Evolutionary conservation across 2,797 vertebrate genomes (phyloP).

Genomic region (Brachyrhaphis roseni): DNA sequence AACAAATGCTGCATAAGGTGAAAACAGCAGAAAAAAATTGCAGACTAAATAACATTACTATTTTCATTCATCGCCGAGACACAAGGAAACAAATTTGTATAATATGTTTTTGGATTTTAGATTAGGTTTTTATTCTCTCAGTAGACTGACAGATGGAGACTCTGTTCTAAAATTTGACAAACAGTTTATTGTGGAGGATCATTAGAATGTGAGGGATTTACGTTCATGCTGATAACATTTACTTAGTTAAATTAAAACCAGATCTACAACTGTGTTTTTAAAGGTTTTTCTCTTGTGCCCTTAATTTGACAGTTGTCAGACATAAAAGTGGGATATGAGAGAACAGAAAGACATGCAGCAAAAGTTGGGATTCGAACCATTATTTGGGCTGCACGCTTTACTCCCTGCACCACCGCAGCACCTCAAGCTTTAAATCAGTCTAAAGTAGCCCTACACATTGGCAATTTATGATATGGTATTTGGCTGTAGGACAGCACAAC

Average conservation of each 20-base stretch:
- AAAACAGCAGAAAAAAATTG: conserved; percentile 35
- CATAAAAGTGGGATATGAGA: too few relatives aligned
- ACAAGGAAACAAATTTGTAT: conserved; percentile 4
- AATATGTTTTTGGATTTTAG: conserved; percentile 5
- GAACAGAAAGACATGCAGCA: too few relatives aligned
- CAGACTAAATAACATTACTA: background rate
- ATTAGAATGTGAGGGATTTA: conserved; percentile 14
- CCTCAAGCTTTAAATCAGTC: too few relatives aligned
- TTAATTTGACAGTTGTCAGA: too few relatives aligned
- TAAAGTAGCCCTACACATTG: background rate
- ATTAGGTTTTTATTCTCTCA: conserved; percentile 16
- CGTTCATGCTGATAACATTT: background rate
- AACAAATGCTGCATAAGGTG: conserved; percentile 8
- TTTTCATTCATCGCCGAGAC: conserved; percentile 18
- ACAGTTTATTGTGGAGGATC: conserved; percentile 20
- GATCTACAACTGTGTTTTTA: background rate
- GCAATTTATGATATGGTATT: background rate
- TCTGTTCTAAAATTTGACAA: background rate
- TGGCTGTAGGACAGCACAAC: background rate
- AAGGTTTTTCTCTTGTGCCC: too few relatives aligned
- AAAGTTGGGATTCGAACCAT: too few relatives aligned
- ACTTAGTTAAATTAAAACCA: background rate
- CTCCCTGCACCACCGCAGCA: too few relatives aligned
- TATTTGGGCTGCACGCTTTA: too few relatives aligned
- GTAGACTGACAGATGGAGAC: conserved; percentile 28